Base-by-base conservation (phyloP, 2,888 invertebrate species). In the Camponotus fellah region DNA sequence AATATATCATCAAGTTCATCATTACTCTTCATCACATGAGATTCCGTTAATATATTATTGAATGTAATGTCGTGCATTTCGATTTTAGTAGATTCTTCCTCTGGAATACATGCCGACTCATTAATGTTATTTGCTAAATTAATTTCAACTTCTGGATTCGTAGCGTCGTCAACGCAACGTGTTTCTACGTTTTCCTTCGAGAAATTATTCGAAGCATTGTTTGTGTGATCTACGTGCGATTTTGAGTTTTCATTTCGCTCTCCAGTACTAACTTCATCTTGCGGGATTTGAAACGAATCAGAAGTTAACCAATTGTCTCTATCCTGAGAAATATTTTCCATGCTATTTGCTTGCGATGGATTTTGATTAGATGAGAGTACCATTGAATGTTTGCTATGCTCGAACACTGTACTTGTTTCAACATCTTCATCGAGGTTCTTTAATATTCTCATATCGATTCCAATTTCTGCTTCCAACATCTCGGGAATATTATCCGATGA, bases 41-140 rank as follows among this genome's bases (percentile, higher is more conserved):
- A 71, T 60, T 66, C 71, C 26, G 34, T n/a, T 40, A 65, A 26
- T 2, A 77, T 60, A 8, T 88, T 83, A 10, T 84, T 62, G 21
- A 84, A 43, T 40, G 72, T 85, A 6, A 72, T 40, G 21, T 71
- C 82, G n/a, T 69, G 40, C n/a, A 40, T 26, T 21, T 90, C 88
- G 9, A 92, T 85, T 77, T 90, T 92, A 0, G 91, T 92, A 12
- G 94, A 94, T 88, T 94, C 93, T 2, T 90, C 89, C 75, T 86
- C 88, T 0, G 93, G 92, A 77, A 93, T 69, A 83, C 93, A 92
- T 49, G 86, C 77, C 3, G 90, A 91, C 10, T 88, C 85, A 58
- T 92, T 89, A 8, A 91, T 79, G 34, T 90, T 89, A 58, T 85
- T 86, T 6, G 86, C 77, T 17, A 80, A 66, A 72, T 90, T 90